These are phyloP conservation scores for Myzus persicae DNA, from an alignment of 1,140 invertebrate genomes.

Conservation along the genomic window DNA sequence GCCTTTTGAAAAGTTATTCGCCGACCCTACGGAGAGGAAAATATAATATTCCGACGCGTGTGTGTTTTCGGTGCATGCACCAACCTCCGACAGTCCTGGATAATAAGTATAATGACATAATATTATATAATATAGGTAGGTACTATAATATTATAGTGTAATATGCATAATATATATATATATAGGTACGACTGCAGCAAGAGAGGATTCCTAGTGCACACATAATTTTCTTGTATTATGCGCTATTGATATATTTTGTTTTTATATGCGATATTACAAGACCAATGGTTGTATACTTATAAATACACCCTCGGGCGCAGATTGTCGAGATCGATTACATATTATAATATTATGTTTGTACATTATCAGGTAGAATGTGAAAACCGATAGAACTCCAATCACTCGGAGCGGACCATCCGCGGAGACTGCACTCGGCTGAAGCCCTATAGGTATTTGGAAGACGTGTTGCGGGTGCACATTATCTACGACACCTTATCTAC, in stretches of 20 bases:
- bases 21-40: not conserved
- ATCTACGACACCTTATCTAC: no score
- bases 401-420: not conserved
- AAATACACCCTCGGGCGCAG: not conserved
- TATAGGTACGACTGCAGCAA: no score
- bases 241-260: not conserved
- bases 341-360: no score
- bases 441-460: not conserved
- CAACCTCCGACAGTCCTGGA: not conserved
- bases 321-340: not conserved
- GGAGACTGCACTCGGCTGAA: not conserved
- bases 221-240: not conserved
- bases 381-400: not conserved
- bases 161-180: no score
- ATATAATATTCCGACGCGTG: not conserved
- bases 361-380: not conserved
- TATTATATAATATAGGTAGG: not conserved
- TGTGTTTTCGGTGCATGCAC: not conserved
- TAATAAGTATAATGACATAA: not conserved
- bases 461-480: not conserved
- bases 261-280: not conserved
- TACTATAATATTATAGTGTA: no score
- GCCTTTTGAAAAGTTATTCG: conserved; percentile 40
- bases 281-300: not conserved
- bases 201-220: no score